A percentile compares a stretch with the other conserved stretches of the same genome.
phyloP scores from a whole-genome alignment of 2,113 vertebrate genomes.

The Helogale parvula region DNA sequence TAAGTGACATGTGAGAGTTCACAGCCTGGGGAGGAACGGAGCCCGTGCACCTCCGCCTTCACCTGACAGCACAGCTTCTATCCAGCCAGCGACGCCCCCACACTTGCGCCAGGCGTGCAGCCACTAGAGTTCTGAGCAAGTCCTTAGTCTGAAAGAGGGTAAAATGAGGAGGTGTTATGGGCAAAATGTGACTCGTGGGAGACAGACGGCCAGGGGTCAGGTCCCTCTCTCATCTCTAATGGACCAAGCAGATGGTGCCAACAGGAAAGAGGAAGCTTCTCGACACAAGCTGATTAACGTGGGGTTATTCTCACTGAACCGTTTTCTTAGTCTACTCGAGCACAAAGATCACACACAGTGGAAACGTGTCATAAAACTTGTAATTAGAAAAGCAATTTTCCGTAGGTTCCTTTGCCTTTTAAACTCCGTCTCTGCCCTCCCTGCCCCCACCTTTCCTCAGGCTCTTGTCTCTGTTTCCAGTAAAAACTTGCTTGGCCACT shows the following conservation, averaged over 20 bases:
- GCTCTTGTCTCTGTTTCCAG: slow-evolving; percentile 21
- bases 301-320: neutral
- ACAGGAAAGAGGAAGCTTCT: neutral
- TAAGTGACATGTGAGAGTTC: neutral
- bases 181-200: neutral
- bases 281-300: neutral
- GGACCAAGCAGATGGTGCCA: neutral
- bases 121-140: neutral
- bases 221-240: neutral
- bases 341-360: neutral
- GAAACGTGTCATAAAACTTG: neutral
- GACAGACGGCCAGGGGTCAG: neutral
- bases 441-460: neutral
- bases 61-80: neutral
- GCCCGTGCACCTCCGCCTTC: neutral
- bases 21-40: neutral
- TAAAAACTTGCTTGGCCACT: slow-evolving; percentile 67
- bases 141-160: neutral
- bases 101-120: neutral
- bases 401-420: neutral
- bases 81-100: neutral
- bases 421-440: neutral
- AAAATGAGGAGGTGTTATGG: neutral
- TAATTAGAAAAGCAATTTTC: neutral
- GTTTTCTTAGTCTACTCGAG: neutral